Evolutionary conservation across 2,113 vertebrate species (phyloP).

Genomic region (Lepisosteus osseus): DNA sequence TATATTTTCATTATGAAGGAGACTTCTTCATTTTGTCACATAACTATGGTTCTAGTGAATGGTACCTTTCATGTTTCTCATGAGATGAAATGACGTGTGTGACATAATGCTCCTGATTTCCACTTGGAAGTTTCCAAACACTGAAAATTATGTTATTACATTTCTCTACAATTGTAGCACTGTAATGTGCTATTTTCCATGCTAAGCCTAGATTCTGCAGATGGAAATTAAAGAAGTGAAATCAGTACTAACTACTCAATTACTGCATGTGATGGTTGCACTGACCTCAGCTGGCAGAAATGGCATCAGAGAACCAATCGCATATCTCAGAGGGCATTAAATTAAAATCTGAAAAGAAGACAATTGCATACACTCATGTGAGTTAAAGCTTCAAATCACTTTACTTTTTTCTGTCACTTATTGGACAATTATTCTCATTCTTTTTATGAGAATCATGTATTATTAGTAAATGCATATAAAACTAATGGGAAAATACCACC

Average conservation of each 20-base stretch:
- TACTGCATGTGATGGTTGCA: conserved; percentile 71
- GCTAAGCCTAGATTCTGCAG: conserved; percentile 67
- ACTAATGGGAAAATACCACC: conserved; percentile 22
- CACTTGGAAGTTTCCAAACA: conserved; percentile 73
- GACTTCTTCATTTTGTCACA: neutral
- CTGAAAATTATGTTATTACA: conserved; percentile 72
- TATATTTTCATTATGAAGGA: neutral
- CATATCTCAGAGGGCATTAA: conserved; percentile 69
- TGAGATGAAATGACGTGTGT: conserved; percentile 42
- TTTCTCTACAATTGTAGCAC: conserved; percentile 60
- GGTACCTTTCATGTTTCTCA: conserved; percentile 23
- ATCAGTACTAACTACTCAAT: conserved; percentile 81
- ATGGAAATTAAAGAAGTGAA: conserved; percentile 75
- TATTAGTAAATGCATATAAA: conserved; percentile 52
- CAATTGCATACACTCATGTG: conserved; percentile 71
- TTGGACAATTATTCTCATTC: conserved; percentile 75
- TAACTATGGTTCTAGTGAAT: neutral
- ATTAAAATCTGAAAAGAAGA: conserved; percentile 68
- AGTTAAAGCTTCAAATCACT: conserved; percentile 74
- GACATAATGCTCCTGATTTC: conserved; percentile 57
- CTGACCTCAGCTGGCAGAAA: conserved; percentile 71
- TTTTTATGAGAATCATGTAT: conserved; percentile 56
- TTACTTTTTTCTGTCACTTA: conserved; percentile 70
- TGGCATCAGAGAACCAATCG: conserved; percentile 74
- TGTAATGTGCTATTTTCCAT: conserved; percentile 77